Evolutionary conservation across 1,140 invertebrate genomes (phyloP), one percentile per base, ranked within the genome.

Genomic region (Limonius californicus): DNA sequence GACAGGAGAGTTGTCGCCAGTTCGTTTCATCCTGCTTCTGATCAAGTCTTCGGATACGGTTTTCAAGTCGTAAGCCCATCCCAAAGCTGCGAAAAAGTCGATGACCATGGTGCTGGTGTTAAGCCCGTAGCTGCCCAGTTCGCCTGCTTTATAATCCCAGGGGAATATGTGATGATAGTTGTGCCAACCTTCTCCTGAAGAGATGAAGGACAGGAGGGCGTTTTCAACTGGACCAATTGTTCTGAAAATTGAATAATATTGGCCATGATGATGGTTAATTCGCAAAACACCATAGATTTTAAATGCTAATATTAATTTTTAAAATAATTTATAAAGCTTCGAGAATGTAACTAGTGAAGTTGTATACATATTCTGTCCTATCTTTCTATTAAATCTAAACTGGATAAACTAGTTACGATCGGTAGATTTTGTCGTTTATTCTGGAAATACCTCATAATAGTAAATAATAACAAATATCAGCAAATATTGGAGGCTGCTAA

Each of bases 131-230:
- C 76, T 78, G 2, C 80, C 80, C 39, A 84, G 66, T 67, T 91
- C 89, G 23, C 84, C 84, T 0, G 86, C 82, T 61, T 81, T 81
- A 73, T 89, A 89, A 75, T 92, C 90, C 74, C 84, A 85, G 0
- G 89, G 89, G 74, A 91, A 90, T 0, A 83, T 82, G 72, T 90
- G 89, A 74, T 91, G 89, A 75, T 89, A 91, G 75, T 90, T 90
- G 72, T 91, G 88, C 80, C 86, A 88, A 11, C 87, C 87, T 79
- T 78, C 89, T 67, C 78, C 86, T 65, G 79, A 84, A 74, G 73
- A 76, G 15, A 84, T 66, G 2, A 81, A 69, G 0, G 82, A 78
- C 0, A 84, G 82, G 18, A 81, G 76, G 62, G 71, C 69, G 45
- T 79, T 81, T 63, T 85, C 84, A 6, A 80, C 78, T 0, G 84